phyloP scores from a whole-genome alignment of 2,888 invertebrate species.

The Mermis nigrescens region DNA sequence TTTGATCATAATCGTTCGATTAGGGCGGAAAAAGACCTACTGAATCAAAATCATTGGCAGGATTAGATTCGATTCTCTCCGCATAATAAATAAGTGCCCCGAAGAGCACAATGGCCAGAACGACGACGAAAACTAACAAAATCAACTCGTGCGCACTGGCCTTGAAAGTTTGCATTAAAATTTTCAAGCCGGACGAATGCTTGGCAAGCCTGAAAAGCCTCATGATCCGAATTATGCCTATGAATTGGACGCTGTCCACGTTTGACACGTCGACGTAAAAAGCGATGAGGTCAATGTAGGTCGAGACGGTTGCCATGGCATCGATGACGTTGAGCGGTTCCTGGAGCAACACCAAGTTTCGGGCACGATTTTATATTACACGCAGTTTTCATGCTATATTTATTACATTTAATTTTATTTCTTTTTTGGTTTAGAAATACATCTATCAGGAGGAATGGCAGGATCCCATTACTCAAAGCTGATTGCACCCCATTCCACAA shows the following conservation, averaged over 20 bases:
- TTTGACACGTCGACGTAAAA: background rate
- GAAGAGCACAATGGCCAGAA: slow-evolving; percentile 90
- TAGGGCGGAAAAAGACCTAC: slow-evolving; percentile 72
- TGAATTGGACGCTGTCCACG: slow-evolving; percentile 61
- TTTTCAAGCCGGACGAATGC: slow-evolving; percentile 88
- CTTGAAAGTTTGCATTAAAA: slow-evolving; percentile 82
- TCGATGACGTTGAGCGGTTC: slow-evolving; percentile 72
- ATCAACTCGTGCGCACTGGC: slow-evolving; percentile 91
- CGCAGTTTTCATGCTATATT: background rate
- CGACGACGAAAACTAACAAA: slow-evolving; percentile 84
- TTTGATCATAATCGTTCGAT: too few species aligned
- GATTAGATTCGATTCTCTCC: slow-evolving; percentile 64
- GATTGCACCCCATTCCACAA: too few species aligned
- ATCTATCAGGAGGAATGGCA: too few species aligned
- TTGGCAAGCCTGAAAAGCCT: slow-evolving; percentile 66
- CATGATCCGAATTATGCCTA: slow-evolving; percentile 76
- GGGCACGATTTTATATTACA: background rate
- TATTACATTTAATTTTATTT: background rate
- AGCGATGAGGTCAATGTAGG: slow-evolving; percentile 59
- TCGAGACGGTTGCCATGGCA: slow-evolving; percentile 70
- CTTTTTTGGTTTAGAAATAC: too few species aligned
- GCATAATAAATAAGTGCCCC: slow-evolving; percentile 95
- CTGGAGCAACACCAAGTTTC: too few species aligned
- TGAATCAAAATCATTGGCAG: slow-evolving; percentile 33
- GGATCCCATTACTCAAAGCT: too few species aligned